Evolutionary conservation across 2,888 invertebrate species (phyloP), one percentile per base, ranked within the genome.

Genomic region (Leptodirus hochenwartii): DNA sequence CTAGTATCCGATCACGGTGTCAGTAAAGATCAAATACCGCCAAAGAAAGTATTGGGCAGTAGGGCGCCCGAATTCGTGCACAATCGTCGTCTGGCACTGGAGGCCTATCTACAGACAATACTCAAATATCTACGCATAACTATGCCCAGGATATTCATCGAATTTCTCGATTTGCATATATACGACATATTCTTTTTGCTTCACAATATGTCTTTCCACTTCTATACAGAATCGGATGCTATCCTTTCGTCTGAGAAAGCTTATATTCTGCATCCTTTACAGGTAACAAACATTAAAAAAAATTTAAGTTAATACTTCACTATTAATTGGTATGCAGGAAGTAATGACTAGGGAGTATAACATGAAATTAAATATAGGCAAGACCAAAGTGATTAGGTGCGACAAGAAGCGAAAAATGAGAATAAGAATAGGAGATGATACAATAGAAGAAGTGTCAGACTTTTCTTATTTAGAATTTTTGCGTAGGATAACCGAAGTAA

Each of bases 11-110:
- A 81, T 43, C 78, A 81, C 54, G 79, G 80, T 29, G 69, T 87
- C 3, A 71, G 79, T 5, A 84, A 79, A 49, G 84, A 82, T 44
- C 62, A 87, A 34, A 57, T 95, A 10, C 95, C 95, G 8, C 88
- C 88, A 1, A 95, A 96, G 55, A 91, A 90, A 59, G 65, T 87
- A 3, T 76, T 91, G 43, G 77, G 91, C 2, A 91, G 90, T 48
- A 82, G 80, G 53, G 80, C 81, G 38, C 81, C 84, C 1, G 63
- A 70, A 32, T 95, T 96, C 50, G 65, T 96, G 2, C 81, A 84
- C 47, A 79, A 76, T 44, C 66, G 93, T 30, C 69, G 81, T 34
- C 63, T 68, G 37, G 82, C 75, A 10, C 58, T 95, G 22, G 78
- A 85, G 51, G 63, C 66, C 27, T 95, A 95, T 54, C 59, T 93